Conservation (phyloP, 2,888 invertebrate genomes). For the Hololepta plana region DNA sequence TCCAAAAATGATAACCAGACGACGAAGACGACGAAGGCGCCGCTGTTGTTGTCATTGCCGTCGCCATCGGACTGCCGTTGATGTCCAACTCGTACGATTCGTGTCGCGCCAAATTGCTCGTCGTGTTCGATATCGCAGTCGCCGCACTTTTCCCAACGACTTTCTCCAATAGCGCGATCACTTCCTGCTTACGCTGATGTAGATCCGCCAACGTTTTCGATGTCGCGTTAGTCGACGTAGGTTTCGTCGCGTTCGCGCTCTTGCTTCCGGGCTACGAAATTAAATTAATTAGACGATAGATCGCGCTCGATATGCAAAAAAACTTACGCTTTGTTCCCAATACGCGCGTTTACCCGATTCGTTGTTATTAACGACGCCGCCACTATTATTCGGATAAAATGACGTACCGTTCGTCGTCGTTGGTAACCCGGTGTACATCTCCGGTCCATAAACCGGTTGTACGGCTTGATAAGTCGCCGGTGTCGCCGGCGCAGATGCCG, state of each 20-base stretch:
- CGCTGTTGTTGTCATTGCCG: conserved; percentile 15
- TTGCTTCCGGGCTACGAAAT: neutral
- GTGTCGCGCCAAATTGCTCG: conserved; percentile 23
- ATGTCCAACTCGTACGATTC: conserved; percentile 19
- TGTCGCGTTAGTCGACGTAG: conserved; percentile 14
- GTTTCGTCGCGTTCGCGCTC: conserved; percentile 6
- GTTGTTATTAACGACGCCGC: too few species aligned
- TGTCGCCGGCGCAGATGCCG: conserved; percentile 13
- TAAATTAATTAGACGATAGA: neutral
- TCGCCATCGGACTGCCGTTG: conserved; percentile 19
- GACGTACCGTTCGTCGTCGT: too few species aligned
- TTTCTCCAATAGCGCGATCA: conserved; percentile 39
- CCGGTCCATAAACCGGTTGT: too few species aligned
- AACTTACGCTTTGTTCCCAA: conserved; percentile 19
- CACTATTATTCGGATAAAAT: too few species aligned
- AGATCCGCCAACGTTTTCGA: conserved; percentile 37
- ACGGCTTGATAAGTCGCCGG: conserved; percentile 18
- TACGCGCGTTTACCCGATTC: too few species aligned
- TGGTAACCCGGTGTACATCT: conserved; percentile 21
- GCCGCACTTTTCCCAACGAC: conserved; percentile 31
- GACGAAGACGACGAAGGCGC: conserved; percentile 6
- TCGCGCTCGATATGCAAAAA: neutral
- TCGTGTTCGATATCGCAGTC: conserved; percentile 24
- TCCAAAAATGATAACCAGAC: neutral
- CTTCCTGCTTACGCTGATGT: conserved; percentile 40